Evolutionary conservation across 2,888 invertebrate species (phyloP), one percentile per base, ranked within the genome.

Genomic region (Drosophila picticornis): DNA sequence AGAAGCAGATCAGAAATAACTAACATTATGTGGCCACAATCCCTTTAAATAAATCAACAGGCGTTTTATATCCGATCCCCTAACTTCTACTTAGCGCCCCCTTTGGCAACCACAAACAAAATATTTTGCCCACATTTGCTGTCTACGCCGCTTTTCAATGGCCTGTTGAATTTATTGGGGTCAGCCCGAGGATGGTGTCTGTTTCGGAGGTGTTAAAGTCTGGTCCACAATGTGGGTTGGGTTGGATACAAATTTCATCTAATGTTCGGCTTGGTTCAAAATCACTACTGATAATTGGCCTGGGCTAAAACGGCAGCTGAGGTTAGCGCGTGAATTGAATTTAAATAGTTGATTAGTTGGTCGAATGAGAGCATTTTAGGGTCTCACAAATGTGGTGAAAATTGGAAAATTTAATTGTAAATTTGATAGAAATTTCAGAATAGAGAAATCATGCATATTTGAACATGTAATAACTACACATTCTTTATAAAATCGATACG

Each of bases 1-100:
- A 74, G 67, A 61, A 52, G 53, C 53, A 73, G 67, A 75, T 78
- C 78, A 63, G 40, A 71, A 57, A 80, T 77, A 80, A 80, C 80
- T 71, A 80, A 65, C 64, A 67, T 64, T 84, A 63, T 76, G 74
- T 58, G 72, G 61, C 60, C 67, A 57, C 68, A 88, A 84, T 75
- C 72, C 81, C 71, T 69, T 83, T 84, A 81, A 86, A 88, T 84
- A 84, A 84, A 84, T 84, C 83, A 84, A 88, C 88, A 88, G 88
- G 83, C 88, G 53, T 67, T 80, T 75, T 64, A 29, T 43, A 11
- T 31, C 31, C 16, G 10, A 27, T 13, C 16, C n/a, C 1, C 27
- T 1, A n/a, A 10, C 7, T 2, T 2, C 11, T 19, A 16, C 22
- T 16, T 16, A 9, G 31, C 55, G 5, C 43, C 25, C 22, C 5